These are phyloP conservation scores for Nipponia nippon DNA, from an alignment of 2,113 vertebrate genomes.

Conservation along the genomic window DNA sequence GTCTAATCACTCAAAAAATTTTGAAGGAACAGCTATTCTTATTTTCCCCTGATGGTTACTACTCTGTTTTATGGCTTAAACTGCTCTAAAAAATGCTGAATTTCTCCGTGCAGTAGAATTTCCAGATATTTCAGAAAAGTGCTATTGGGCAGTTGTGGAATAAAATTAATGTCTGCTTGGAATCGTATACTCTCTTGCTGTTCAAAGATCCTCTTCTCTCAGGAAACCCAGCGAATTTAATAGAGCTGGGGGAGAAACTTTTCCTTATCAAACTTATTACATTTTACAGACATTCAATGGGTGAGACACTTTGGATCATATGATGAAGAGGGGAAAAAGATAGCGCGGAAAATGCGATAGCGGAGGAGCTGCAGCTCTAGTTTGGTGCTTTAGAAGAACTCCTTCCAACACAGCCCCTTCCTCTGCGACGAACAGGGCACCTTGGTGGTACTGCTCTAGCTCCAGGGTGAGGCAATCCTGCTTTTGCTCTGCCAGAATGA, in stretches of 20 bases:
- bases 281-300: not conserved
- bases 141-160: not conserved
- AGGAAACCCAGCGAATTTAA: not conserved
- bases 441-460: not conserved
- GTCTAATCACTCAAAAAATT: not conserved
- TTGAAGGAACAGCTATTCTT: not conserved
- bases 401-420: not conserved
- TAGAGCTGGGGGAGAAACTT: not conserved
- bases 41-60: not conserved
- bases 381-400: not conserved
- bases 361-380: not conserved
- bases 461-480: not conserved
- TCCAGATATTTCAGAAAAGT: not conserved
- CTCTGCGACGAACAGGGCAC: not conserved
- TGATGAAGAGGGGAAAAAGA: not conserved
- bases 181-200: not conserved
- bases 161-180: not conserved
- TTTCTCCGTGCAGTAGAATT: not conserved
- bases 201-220: not conserved
- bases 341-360: not conserved
- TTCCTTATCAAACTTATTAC: not conserved
- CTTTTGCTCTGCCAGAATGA: not conserved
- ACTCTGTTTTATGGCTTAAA: conserved; percentile 1
- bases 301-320: not conserved
- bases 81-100: conserved; percentile 11